Evolutionary conservation across 1,140 invertebrate genomes (phyloP).

Genomic region (Agrypnia vestita): DNA sequence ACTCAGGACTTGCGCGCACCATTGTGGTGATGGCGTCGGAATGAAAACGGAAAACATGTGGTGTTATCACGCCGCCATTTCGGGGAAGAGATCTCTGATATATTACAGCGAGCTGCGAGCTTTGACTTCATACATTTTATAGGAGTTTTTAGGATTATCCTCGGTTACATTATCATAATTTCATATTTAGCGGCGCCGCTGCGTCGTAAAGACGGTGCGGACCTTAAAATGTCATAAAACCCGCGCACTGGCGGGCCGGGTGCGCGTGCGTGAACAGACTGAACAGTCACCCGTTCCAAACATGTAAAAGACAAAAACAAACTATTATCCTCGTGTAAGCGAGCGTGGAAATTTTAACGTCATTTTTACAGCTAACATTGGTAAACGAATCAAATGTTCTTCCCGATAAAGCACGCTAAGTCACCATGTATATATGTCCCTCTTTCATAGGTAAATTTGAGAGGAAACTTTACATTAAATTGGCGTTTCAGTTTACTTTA

Average conservation of each 20-base stretch:
- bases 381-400: too few species aligned
- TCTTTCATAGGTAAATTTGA: too few species aligned
- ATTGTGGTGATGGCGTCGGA: conserved; percentile 20
- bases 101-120: conserved; percentile 43
- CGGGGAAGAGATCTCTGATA: conserved; percentile 32
- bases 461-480: too few species aligned
- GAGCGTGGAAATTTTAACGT: background rate
- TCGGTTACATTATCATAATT: conserved; percentile 61
- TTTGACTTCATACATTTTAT: conserved; percentile 60
- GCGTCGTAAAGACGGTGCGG: conserved; percentile 39
- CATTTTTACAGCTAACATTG: background rate
- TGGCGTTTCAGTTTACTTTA: too few species aligned
- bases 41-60: background rate
- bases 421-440: too few species aligned
- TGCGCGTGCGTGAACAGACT: conserved; percentile 20
- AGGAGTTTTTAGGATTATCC: conserved; percentile 60
- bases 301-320: conserved; percentile 32
- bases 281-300: conserved; percentile 20
- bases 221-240: conserved; percentile 45
- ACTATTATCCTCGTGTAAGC: background rate
- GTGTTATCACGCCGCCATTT: background rate
- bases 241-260: background rate
- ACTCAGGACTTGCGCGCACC: conserved; percentile 52
- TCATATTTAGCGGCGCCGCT: conserved; percentile 54
- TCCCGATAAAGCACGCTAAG: too few species aligned